These are phyloP conservation scores for Agriopis aurantiaria DNA, from an alignment of 2,888 invertebrate species.

Conservation along the genomic window DNA sequence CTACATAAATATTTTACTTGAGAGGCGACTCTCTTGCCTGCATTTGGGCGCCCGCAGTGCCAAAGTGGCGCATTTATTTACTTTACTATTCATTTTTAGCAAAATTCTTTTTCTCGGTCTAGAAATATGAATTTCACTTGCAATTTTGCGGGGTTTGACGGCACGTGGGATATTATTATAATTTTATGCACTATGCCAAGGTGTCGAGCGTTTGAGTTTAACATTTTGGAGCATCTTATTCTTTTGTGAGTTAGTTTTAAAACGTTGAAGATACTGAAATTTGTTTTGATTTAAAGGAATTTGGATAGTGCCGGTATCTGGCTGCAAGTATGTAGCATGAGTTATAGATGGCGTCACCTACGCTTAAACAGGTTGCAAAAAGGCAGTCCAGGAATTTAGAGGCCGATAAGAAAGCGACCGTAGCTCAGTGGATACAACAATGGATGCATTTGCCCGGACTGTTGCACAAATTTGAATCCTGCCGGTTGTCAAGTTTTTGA, in stretches of 20 bases:
- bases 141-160: constrained; percentile 25
- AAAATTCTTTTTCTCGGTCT: constrained; percentile 24
- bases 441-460: too few species aligned
- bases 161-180: constrained; percentile 18
- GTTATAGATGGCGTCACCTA: too few species aligned
- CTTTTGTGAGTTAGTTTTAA: not conserved
- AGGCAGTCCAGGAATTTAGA: too few species aligned
- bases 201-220: constrained; percentile 21
- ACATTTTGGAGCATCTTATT: not conserved
- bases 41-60: constrained; percentile 23
- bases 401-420: too few species aligned
- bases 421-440: too few species aligned
- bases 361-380: too few species aligned
- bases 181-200: constrained; percentile 24
- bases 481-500: too few species aligned
- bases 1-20: constrained; percentile 55
- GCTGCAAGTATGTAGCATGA: too few species aligned
- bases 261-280: not conserved
- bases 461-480: too few species aligned
- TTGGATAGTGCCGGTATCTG: not conserved
- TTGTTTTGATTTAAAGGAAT: not conserved
- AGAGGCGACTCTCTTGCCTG: constrained; percentile 28
- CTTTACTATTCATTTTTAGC: constrained; percentile 10
- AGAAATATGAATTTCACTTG: constrained; percentile 23
- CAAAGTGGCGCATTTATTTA: constrained; percentile 33